A percentile compares a stretch with the other conserved stretches of the same genome.
Evolutionary conservation across 1,140 invertebrate species (phyloP).

Genomic region (Drosophila sechellia): DNA sequence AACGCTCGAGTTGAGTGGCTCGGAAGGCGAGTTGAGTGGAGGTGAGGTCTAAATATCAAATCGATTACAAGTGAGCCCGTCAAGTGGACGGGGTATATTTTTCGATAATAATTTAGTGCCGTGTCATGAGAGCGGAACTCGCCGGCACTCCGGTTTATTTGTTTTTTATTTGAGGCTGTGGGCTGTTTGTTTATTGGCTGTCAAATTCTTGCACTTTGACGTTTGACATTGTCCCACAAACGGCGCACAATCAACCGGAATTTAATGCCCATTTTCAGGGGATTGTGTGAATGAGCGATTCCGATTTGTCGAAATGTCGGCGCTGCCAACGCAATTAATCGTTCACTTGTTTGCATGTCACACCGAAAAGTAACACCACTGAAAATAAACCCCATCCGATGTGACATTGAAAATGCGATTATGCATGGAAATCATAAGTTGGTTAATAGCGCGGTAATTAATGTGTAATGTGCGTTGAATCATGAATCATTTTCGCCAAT

Average conservation of each 20-base stretch:
- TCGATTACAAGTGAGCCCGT: conserved; percentile 58
- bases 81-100: conserved; percentile 34
- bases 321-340: conserved; percentile 65
- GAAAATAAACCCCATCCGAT: conserved; percentile 15
- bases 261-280: conserved; percentile 58
- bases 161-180: conserved; percentile 35
- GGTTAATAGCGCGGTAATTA: conserved; percentile 61
- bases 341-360: conserved; percentile 72
- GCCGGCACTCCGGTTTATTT: conserved; percentile 19
- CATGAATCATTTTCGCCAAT: conserved; percentile 55
- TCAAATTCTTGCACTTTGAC: conserved; percentile 81
- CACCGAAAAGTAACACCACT: conserved; percentile 16
- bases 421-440: conserved; percentile 56
- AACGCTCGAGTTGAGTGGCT: conserved; percentile 59
- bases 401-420: conserved; percentile 75
- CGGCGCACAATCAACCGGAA: conserved; percentile 64
- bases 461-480: conserved; percentile 56
- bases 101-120: conserved; percentile 66
- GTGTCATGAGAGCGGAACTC: conserved; percentile 69
- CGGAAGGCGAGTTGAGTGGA: conserved; percentile 29
- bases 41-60: conserved; percentile 64
- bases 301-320: conserved; percentile 48
- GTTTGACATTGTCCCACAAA: conserved; percentile 63
- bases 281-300: conserved; percentile 29
- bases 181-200: conserved; percentile 50